phyloP scores from a whole-genome alignment of 2,113 vertebrate genomes.

The Ceyx margarethae region DNA sequence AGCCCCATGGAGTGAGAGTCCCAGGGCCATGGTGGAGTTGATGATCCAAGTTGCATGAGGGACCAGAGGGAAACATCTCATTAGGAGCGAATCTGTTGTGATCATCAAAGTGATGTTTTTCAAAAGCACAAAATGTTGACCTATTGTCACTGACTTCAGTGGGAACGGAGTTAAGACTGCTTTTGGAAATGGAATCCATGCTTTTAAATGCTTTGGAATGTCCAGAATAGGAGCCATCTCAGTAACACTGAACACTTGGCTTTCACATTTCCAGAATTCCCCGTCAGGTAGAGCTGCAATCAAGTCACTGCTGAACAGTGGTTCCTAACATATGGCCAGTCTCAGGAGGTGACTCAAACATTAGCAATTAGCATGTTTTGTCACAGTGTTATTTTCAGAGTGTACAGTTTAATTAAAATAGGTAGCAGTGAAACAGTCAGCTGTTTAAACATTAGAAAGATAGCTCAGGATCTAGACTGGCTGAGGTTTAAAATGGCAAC shows the following conservation, averaged over 20 bases:
- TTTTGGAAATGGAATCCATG: neutral
- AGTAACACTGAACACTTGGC: neutral
- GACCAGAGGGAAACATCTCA: neutral
- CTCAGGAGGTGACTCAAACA: constrained; percentile 41
- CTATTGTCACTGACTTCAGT: neutral
- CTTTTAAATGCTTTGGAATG: neutral
- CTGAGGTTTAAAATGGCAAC: neutral
- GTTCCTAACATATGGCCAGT: constrained; percentile 57
- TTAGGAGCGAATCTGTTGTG: neutral
- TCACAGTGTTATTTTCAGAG: constrained; percentile 52
- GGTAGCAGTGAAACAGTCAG: constrained; percentile 42
- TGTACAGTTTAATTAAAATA: constrained; percentile 66
- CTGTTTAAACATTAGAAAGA: constrained; percentile 41
- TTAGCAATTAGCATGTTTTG: constrained; percentile 64
- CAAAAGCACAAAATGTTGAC: neutral
- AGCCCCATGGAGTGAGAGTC: neutral
- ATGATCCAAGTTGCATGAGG: neutral
- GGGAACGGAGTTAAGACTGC: neutral
- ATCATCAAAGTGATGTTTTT: neutral
- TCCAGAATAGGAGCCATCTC: neutral
- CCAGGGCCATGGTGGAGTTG: neutral
- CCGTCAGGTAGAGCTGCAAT: neutral
- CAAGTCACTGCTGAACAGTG: neutral
- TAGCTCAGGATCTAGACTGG: constrained; percentile 23
- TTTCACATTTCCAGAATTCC: constrained; percentile 3